These are phyloP conservation scores for Onychomys torridus DNA, from an alignment of 2,797 vertebrate genomes.

Conservation along the genomic window DNA sequence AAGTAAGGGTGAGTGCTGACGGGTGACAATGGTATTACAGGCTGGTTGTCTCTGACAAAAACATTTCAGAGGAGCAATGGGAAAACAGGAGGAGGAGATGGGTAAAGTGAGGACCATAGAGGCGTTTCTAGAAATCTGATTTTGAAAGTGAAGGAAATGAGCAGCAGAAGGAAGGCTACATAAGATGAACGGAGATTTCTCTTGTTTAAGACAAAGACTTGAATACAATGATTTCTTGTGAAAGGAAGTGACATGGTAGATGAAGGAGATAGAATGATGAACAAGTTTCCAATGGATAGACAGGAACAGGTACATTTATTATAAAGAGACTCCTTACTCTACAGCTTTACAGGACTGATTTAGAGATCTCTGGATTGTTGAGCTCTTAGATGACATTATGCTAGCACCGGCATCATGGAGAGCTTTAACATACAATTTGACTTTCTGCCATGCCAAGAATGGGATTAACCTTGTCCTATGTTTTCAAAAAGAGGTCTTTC, in stretches of 20 bases:
- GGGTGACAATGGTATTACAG: background rate
- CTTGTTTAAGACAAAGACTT: background rate
- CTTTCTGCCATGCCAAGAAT: background rate
- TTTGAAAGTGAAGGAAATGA: slow-evolving; percentile 19
- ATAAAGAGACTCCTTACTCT: background rate
- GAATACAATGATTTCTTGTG: slow-evolving; percentile 9
- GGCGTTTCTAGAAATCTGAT: slow-evolving; percentile 11
- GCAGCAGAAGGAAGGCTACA: background rate
- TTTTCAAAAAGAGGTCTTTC: background rate
- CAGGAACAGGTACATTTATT: background rate
- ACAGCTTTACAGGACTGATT: background rate
- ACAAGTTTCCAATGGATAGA: background rate
- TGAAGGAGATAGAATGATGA: background rate
- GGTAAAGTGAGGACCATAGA: background rate
- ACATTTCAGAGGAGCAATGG: background rate
- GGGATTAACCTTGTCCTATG: background rate
- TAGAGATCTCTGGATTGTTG: background rate
- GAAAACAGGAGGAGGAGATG: background rate
- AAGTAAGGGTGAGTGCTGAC: background rate
- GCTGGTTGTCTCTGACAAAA: background rate
- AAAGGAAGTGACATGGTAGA: background rate
- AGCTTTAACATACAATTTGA: background rate
- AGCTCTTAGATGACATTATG: slow-evolving; percentile 6
- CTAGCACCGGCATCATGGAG: background rate
- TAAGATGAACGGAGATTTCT: background rate